phyloP scores from a whole-genome alignment of 2,113 vertebrate species.

The Stomatorhinus ivindoensis region DNA sequence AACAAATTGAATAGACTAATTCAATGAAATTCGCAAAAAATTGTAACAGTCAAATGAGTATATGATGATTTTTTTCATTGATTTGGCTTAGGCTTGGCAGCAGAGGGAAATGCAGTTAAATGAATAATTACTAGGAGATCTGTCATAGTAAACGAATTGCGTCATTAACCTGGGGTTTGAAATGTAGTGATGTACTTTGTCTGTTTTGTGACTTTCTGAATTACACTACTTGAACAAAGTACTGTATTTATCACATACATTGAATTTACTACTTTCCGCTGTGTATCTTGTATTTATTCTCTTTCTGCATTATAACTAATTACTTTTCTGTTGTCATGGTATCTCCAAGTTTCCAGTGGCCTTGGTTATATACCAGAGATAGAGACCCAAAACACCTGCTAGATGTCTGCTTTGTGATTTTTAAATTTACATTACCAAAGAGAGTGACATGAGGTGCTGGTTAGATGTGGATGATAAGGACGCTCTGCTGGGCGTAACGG shows the following conservation, averaged over 20 bases:
- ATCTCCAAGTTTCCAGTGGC: background rate
- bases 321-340: background rate
- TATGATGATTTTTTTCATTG: background rate
- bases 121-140: background rate
- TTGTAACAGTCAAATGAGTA: background rate
- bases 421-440: background rate
- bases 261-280: background rate
- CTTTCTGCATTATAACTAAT: background rate
- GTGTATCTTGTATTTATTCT: background rate
- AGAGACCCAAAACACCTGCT: background rate
- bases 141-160: background rate
- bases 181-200: background rate
- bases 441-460: background rate
- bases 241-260: background rate
- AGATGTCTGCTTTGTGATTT: background rate
- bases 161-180: background rate
- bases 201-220: background rate
- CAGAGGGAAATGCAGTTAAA: background rate
- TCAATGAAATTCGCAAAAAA: background rate
- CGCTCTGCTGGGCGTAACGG: background rate
- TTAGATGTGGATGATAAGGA: background rate
- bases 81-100: background rate
- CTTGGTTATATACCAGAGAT: background rate
- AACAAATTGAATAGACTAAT: background rate
- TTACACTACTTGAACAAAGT: background rate